These are phyloP conservation scores for Alectura lathami DNA, from an alignment of 2,113 vertebrate genomes.

Conservation along the genomic window DNA sequence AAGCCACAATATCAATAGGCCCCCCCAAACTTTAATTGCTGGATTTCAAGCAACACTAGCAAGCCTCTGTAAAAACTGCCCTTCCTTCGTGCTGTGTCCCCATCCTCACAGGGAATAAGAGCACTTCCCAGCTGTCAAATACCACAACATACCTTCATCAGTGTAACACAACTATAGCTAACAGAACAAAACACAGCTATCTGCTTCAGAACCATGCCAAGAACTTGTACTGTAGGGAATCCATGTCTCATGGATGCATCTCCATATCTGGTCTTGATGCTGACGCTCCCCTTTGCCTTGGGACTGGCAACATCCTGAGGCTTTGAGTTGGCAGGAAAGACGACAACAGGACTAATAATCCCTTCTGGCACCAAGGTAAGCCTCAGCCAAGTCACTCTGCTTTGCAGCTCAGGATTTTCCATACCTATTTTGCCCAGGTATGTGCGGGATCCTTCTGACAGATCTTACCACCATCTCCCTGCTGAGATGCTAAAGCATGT, in stretches of 20 bases:
- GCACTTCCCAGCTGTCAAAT: background rate
- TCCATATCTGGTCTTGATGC: background rate
- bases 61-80: background rate
- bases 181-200: background rate
- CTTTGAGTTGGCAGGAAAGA: rapidly evolving
- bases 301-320: background rate
- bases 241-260: background rate
- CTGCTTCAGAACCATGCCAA: background rate
- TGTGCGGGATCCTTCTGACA: background rate
- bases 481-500: background rate
- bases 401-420: background rate
- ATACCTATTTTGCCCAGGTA: rapidly evolving
- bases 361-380: background rate
- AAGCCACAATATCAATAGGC: background rate
- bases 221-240: background rate
- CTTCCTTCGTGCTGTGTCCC: background rate
- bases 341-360: background rate
- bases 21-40: background rate
- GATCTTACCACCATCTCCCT: background rate
- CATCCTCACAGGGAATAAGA: background rate
- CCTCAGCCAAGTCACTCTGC: background rate
- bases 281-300: background rate
- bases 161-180: background rate
- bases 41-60: background rate
- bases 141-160: background rate